Evolutionary conservation across 2,888 invertebrate species (phyloP).

Genomic region (Thyatira batis): DNA sequence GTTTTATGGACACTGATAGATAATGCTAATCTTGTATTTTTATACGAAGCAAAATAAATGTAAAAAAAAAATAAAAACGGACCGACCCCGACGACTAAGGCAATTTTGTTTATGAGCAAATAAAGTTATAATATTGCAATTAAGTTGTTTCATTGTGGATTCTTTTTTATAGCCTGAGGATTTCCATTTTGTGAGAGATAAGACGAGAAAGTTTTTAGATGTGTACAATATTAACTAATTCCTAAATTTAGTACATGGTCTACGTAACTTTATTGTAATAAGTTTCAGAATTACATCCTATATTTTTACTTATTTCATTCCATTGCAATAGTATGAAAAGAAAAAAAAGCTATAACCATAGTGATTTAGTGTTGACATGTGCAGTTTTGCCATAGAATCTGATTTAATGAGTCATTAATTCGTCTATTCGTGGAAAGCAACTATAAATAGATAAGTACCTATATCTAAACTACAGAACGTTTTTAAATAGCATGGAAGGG

Average conservation of each 20-base stretch:
- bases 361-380: too few species aligned
- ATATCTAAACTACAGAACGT: too few species aligned
- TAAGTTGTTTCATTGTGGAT: slow-evolving; percentile 20
- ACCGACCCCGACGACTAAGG: slow-evolving; percentile 65
- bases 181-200: not conserved
- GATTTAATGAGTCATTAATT: too few species aligned
- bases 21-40: slow-evolving; percentile 34
- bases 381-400: too few species aligned
- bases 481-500: too few species aligned
- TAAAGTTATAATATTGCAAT: slow-evolving; percentile 41
- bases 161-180: not conserved
- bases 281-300: too few species aligned
- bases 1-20: slow-evolving; percentile 44
- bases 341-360: too few species aligned
- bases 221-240: not conserved
- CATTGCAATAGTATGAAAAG: too few species aligned
- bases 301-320: too few species aligned
- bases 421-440: too few species aligned
- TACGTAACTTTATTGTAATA: too few species aligned
- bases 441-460: too few species aligned
- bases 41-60: slow-evolving; percentile 41
- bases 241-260: not conserved
- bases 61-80: slow-evolving; percentile 47
- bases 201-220: not conserved
- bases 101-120: slow-evolving; percentile 41